A percentile compares a stretch with the other conserved stretches of the same genome.
Evolutionary conservation across 2,888 invertebrate genomes (phyloP).

Genomic region (Drosophila nr. fundita): DNA sequence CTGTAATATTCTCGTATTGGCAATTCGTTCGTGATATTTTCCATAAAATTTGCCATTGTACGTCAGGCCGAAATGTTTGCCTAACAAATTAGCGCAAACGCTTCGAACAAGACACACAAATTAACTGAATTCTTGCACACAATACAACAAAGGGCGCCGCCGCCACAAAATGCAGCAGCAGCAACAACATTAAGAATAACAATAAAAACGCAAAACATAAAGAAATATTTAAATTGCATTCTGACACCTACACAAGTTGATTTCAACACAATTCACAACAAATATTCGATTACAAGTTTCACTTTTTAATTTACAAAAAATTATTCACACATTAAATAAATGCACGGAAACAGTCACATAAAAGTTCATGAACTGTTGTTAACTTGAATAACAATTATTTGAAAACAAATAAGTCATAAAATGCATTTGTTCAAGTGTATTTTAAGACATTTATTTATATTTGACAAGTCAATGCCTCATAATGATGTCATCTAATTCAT

Average conservation of each 20-base stretch:
- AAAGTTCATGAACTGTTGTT: slow-evolving; percentile 36
- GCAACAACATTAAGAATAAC: neutral
- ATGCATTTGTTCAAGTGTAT: slow-evolving; percentile 4
- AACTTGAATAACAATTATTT: slow-evolving; percentile 5
- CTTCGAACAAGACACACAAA: slow-evolving; percentile 53
- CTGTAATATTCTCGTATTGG: slow-evolving; percentile 14
- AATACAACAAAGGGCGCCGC: slow-evolving; percentile 52
- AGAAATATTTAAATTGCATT: slow-evolving; percentile 41
- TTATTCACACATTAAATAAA: neutral
- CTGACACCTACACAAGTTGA: slow-evolving; percentile 46
- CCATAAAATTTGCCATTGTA: slow-evolving; percentile 33
- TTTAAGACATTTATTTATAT: slow-evolving; percentile 9
- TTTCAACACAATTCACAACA: slow-evolving; percentile 4
- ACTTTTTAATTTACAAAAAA: slow-evolving; percentile 9
- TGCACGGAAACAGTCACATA: neutral
- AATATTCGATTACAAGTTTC: neutral
- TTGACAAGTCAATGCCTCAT: slow-evolving; percentile 15
- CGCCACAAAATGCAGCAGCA: neutral
- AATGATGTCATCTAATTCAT: slow-evolving; percentile 13
- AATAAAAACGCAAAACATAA: slow-evolving; percentile 7
- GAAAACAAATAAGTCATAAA: slow-evolving; percentile 12
- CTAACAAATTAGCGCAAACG: slow-evolving; percentile 69
- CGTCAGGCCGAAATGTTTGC: slow-evolving; percentile 61
- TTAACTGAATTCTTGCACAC: slow-evolving; percentile 63
- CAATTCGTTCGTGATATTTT: slow-evolving; percentile 66